Conservation (phyloP, 1,140 invertebrate species). For the Micrasema longulum region DNA sequence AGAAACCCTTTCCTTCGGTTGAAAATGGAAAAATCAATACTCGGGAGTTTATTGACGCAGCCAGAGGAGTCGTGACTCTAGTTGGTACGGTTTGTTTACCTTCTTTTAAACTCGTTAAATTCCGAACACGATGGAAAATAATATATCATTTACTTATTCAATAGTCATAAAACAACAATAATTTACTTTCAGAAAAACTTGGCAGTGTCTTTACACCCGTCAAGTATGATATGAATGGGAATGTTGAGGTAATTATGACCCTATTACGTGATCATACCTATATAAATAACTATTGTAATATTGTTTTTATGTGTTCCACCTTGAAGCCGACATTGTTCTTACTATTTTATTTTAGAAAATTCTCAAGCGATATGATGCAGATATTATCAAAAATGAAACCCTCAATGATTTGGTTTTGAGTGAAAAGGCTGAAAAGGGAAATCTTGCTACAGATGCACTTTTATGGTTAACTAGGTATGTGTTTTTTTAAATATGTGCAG, state of each 20-base stretch:
- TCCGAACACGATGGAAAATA: not conserved
- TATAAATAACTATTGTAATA: too few species aligned
- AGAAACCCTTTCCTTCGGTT: conserved; percentile 64
- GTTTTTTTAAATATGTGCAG: too few species aligned
- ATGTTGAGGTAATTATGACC: conserved; percentile 72
- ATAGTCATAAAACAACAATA: not conserved
- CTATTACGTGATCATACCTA: too few species aligned
- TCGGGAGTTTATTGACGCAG: conserved; percentile 71
- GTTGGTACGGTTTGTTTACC: conserved; percentile 40
- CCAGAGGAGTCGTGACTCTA: conserved; percentile 60
- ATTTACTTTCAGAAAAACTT: conserved; percentile 72
- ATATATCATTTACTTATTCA: not conserved
- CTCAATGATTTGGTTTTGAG: conserved; percentile 75
- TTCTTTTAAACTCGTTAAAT: not conserved
- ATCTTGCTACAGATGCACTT: conserved; percentile 71
- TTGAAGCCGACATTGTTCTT: too few species aligned
- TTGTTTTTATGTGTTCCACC: too few species aligned
- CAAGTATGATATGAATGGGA: conserved; percentile 79
- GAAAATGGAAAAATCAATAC: conserved; percentile 72
- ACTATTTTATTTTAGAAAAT: conserved; percentile 73
- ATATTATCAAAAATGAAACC: conserved; percentile 69
- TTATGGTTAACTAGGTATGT: conserved; percentile 79
- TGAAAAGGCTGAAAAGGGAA: conserved; percentile 67
- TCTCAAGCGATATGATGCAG: conserved; percentile 66
- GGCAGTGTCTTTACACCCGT: conserved; percentile 79